Base-by-base conservation (phyloP, 2,888 invertebrate species). In the Teleiodes luculella region DNA sequence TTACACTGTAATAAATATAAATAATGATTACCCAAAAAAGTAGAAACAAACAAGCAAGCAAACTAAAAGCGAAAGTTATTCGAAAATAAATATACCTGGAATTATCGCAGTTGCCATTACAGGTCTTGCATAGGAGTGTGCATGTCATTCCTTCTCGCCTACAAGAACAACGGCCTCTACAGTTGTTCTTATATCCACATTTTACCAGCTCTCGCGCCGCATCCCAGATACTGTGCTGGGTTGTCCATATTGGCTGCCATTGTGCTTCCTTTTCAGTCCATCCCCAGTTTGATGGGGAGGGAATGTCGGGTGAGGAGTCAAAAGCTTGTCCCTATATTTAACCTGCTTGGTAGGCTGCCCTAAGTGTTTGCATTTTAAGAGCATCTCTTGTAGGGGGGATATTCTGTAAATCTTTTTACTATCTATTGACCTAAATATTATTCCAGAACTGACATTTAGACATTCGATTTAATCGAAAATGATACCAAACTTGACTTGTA, bases 211-310 rank as follows among this genome's bases (percentile, higher is more conserved):
- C 46, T 16, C 47, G 53, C 37, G 47, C 53, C 47, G 53, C 39
- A 11, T 53, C 47, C 53, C 53, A 53, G 47, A 53, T 53, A 41
- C 41, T 14, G 41, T 10, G 41, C 41, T 41, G 41, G 37, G 45
- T 52, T 52, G 52, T 43, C 43, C 52, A 52, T 41, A 41, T n/a
- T 10, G 41, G 41, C 45, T 45, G 18, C 45, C 45, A 45, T 45
- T 45, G 14, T 47, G 37, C 54, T 48, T 54, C 54, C 11, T 10
- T 54, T 54, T 54, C 13, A 49, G 48, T 48, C 54, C 54, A 49
- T 54, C 54, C 54, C 54, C 48, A 54, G 54, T 54, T 30, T 16
- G 49, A n/a, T 54, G 54, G 54, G 48, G 54, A 54, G 41, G 54
- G 48, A n/a, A 48, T 54, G 36, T 16, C 48, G 39, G 11, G 20